phyloP scores from a whole-genome alignment of 2,113 vertebrate species.

The Perca fluviatilis region DNA sequence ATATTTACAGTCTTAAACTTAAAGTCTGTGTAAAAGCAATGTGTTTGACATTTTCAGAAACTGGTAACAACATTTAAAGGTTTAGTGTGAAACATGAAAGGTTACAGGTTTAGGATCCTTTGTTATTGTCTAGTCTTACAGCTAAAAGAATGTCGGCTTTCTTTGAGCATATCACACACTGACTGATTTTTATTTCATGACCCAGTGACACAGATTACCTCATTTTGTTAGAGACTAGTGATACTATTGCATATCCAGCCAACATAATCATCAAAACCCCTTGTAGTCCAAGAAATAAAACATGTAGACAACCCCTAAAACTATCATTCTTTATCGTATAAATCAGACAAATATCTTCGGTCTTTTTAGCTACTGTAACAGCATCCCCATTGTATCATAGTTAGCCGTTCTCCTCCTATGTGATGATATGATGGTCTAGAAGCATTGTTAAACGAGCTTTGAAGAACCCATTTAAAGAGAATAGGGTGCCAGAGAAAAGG shows the following conservation, averaged over 20 bases:
- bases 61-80: background rate
- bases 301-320: background rate
- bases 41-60: background rate
- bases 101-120: background rate
- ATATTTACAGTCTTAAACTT: background rate
- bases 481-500: slow-evolving; percentile 30
- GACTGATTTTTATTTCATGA: slow-evolving; percentile 33
- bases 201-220: slow-evolving; percentile 22
- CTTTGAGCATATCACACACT: background rate
- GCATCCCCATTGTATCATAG: slow-evolving; percentile 10
- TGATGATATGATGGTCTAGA: slow-evolving; percentile 17
- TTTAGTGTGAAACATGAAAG: background rate
- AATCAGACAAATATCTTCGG: background rate
- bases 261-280: background rate
- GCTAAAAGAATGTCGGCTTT: slow-evolving; percentile 1
- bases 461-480: slow-evolving; percentile 54
- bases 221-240: slow-evolving; percentile 1
- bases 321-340: background rate
- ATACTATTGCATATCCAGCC: background rate
- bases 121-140: background rate
- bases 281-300: slow-evolving; percentile 16
- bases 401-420: slow-evolving; percentile 7
- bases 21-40: background rate
- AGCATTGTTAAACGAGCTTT: slow-evolving; percentile 55
- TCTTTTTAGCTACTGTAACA: background rate